These are phyloP conservation scores for Prunella strophiata DNA, from an alignment of 2,797 vertebrate genomes.

Conservation along the genomic window DNA sequence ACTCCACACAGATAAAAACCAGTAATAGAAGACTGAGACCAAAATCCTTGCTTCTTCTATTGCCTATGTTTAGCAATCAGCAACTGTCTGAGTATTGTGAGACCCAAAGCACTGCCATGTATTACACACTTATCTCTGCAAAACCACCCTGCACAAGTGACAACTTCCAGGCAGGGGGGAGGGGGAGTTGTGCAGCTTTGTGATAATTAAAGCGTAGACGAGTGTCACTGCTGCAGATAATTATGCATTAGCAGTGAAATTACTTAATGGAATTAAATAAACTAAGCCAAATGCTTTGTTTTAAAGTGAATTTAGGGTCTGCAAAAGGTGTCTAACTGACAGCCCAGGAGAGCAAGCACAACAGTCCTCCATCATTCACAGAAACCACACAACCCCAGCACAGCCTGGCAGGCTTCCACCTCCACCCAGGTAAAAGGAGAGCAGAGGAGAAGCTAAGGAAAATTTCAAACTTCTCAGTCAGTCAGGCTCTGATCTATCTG, in stretches of 20 bases:
- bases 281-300: constrained; percentile 63
- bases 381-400: rapidly evolving
- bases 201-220: constrained; percentile 62
- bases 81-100: constrained; percentile 38
- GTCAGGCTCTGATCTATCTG: background rate
- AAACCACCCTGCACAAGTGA: constrained; percentile 60
- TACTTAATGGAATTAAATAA: constrained; percentile 64
- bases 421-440: background rate
- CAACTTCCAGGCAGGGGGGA: constrained; percentile 52
- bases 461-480: background rate
- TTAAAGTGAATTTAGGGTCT: constrained; percentile 45
- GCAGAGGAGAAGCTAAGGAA: background rate
- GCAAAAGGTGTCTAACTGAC: constrained; percentile 29
- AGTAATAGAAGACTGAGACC: constrained; percentile 29
- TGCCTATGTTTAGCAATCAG: constrained; percentile 30
- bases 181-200: constrained; percentile 1
- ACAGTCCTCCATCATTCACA: background rate
- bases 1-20: background rate
- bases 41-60: constrained; percentile 34
- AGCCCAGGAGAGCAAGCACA: background rate
- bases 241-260: constrained; percentile 55
- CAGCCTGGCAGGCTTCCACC: background rate
- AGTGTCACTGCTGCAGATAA: constrained; percentile 62
- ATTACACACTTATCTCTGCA: constrained; percentile 67
- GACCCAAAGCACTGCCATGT: constrained; percentile 38